Percentiles rank a stretch among this genome's conserved stretches.
phyloP scores from a whole-genome alignment of 2,888 invertebrate genomes.

The Pachydiplax longipennis region DNA sequence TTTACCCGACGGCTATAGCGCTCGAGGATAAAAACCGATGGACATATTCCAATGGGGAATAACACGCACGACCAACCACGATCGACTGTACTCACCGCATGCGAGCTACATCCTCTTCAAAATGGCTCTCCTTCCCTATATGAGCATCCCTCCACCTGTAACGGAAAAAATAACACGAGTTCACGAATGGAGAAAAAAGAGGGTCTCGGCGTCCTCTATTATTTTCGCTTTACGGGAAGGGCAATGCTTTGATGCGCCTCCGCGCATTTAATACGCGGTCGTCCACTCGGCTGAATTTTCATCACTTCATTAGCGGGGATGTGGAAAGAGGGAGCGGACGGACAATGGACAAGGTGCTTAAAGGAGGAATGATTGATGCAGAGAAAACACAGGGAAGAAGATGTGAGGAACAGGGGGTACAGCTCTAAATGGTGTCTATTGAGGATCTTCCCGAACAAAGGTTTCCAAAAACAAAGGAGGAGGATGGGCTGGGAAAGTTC shows the following conservation, averaged over 20 bases:
- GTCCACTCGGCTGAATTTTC: background rate
- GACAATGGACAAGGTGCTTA: background rate
- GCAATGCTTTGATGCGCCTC: background rate
- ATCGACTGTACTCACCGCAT: too few relatives aligned
- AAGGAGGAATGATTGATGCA: background rate
- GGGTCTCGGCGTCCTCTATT: background rate
- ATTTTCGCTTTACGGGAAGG: background rate
- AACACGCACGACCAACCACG: too few relatives aligned
- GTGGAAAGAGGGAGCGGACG: background rate
- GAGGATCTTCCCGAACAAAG: background rate
- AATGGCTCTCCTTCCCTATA: background rate
- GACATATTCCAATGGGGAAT: too few relatives aligned
- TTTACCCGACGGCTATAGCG: too few relatives aligned
- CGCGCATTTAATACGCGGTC: background rate
- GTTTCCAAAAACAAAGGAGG: background rate
- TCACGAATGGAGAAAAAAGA: too few relatives aligned
- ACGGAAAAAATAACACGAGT: background rate
- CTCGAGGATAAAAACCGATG: too few relatives aligned
- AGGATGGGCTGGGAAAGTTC: background rate
- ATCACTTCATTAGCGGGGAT: background rate
- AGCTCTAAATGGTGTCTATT: background rate
- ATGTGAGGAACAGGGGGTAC: background rate
- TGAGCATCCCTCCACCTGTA: background rate
- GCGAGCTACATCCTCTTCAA: too few relatives aligned
- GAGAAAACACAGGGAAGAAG: background rate